Evolutionary conservation across 1,140 invertebrate species (phyloP).

Genomic region (Adelges cooleyi): DNA sequence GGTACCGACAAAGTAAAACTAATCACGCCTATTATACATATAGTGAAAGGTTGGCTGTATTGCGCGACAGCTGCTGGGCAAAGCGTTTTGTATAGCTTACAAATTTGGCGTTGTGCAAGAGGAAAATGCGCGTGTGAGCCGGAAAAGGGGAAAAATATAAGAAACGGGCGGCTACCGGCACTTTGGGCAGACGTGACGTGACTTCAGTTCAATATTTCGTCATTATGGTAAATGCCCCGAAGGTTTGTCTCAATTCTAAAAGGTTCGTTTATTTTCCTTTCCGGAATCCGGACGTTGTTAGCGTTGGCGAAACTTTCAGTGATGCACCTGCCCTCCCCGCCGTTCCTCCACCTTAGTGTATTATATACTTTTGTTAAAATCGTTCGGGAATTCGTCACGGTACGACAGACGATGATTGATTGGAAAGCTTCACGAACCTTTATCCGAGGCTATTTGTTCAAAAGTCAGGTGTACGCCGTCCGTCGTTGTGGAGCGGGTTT

Average conservation of each 20-base stretch:
- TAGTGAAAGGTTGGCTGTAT: too few relatives aligned
- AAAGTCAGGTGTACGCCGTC: too few relatives aligned
- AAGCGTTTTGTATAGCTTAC: too few relatives aligned
- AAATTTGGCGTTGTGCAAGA: too few relatives aligned
- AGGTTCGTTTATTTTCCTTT: constrained; percentile 5
- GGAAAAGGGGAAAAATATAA: not conserved
- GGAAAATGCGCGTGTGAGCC: not conserved
- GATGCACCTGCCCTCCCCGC: not conserved
- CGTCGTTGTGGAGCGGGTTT: too few relatives aligned
- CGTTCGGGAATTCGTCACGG: not conserved
- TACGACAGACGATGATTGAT: constrained; percentile 13
- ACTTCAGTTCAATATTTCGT: constrained; percentile 25
- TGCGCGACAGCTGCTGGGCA: too few relatives aligned
- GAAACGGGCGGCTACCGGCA: not conserved
- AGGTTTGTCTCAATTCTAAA: constrained; percentile 17
- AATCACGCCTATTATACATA: too few relatives aligned
- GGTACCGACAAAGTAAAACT: too few relatives aligned
- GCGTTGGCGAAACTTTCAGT: not conserved
- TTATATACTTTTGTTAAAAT: not conserved
- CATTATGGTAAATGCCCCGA: constrained; percentile 23
- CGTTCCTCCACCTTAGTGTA: too few relatives aligned
- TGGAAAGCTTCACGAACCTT: not conserved
- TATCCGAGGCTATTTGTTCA: too few relatives aligned
- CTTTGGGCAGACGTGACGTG: constrained; percentile 18
- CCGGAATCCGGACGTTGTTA: constrained; percentile 17